A percentile compares a stretch with the other conserved stretches of the same genome.
Evolutionary conservation across 2,888 invertebrate genomes (phyloP).

Genomic region (Leptura quadrifasciata): DNA sequence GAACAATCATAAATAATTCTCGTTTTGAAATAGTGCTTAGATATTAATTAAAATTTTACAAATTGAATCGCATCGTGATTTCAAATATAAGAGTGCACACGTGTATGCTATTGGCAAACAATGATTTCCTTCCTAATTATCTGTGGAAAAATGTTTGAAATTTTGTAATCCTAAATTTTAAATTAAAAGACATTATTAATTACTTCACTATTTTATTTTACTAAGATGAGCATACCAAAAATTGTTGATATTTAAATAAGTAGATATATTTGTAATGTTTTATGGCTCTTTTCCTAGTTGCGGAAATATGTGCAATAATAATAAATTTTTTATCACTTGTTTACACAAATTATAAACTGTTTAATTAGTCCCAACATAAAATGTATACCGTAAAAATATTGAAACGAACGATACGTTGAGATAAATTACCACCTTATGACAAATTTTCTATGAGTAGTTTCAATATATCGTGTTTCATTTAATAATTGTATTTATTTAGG

Average conservation of each 20-base stretch:
- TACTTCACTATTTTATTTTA: too few relatives aligned
- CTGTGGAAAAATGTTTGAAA: too few relatives aligned
- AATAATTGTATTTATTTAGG: constrained; percentile 25
- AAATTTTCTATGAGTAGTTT: background rate
- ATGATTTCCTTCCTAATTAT: too few relatives aligned
- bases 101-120: too few relatives aligned
- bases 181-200: too few relatives aligned
- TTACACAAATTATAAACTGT: constrained; percentile 14
- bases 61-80: too few relatives aligned
- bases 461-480: background rate
- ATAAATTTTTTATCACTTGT: constrained; percentile 13
- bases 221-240: background rate
- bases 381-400: background rate
- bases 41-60: too few relatives aligned
- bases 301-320: constrained; percentile 12
- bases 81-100: too few relatives aligned
- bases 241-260: background rate
- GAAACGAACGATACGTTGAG: background rate
- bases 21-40: too few relatives aligned
- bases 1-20: too few relatives aligned
- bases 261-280: background rate
- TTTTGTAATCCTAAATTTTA: too few relatives aligned
- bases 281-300: constrained; percentile 21
- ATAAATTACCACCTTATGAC: background rate
- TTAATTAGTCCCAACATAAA: constrained; percentile 21